A percentile compares a stretch with the other conserved stretches of the same genome.
Conservation (phyloP, 2,113 vertebrate species). For the Antigone vipio region DNA sequence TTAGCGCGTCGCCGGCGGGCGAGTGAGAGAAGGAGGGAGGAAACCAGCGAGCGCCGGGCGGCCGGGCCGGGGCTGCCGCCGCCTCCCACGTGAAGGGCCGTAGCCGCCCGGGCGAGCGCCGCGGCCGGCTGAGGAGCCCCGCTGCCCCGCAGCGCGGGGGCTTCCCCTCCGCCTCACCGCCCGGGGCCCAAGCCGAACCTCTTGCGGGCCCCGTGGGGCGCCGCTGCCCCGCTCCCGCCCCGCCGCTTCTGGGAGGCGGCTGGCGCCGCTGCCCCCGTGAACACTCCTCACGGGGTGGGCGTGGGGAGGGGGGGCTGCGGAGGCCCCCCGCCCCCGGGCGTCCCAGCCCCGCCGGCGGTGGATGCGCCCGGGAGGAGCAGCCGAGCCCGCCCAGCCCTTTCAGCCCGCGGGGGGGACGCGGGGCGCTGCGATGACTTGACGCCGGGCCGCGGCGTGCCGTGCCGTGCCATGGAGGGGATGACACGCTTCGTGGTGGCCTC, state of each 20-base stretch:
- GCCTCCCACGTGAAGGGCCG: neutral
- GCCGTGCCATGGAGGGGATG: conserved; percentile 62
- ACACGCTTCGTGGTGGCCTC: conserved; percentile 65
- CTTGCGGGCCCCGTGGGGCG: neutral
- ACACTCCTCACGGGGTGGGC: neutral
- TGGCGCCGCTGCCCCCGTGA: neutral
- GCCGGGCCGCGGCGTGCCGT: conserved; percentile 19
- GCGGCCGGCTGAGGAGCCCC: neutral
- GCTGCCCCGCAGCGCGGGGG: neutral
- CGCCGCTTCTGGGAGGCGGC: neutral
- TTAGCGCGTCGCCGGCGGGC: neutral
- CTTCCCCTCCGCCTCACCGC: neutral
- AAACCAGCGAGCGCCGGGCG: neutral
- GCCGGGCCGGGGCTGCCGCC: neutral
- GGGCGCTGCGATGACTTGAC: conserved; percentile 45
- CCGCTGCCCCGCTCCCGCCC: neutral
- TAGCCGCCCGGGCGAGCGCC: neutral
- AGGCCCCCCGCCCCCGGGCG: neutral
- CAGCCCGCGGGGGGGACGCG: neutral
- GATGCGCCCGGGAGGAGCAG: conserved; percentile 4
- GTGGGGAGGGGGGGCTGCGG: conserved; percentile 1
- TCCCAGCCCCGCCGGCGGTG: neutral
- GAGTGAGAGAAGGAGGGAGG: neutral
- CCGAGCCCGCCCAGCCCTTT: neutral
- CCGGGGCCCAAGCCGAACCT: neutral